Evolutionary conservation across 2,888 invertebrate species (phyloP).

Genomic region (Cephus pygmeus): DNA sequence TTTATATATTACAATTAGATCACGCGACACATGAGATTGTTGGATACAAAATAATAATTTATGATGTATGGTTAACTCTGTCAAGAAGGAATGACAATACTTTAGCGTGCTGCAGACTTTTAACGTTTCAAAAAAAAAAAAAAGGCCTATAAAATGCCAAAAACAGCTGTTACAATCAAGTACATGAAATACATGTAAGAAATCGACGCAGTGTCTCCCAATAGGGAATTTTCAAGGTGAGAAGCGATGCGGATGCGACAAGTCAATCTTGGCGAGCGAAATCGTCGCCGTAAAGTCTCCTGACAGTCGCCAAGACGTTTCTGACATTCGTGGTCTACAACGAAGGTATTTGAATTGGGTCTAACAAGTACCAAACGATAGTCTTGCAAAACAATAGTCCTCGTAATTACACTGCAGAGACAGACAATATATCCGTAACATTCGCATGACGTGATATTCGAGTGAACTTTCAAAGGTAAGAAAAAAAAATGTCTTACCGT

Average conservation of each 20-base stretch:
- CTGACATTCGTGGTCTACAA: not conserved
- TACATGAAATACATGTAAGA: not conserved
- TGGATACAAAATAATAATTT: not conserved
- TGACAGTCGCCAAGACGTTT: not conserved
- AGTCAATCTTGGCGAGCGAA: slow-evolving; percentile 8
- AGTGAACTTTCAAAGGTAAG: not conserved
- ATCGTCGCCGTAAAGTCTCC: not conserved
- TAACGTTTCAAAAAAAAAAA: too few species aligned
- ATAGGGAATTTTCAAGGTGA: slow-evolving; percentile 8
- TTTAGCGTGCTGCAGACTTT: not conserved
- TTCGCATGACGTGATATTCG: not conserved
- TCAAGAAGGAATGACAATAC: not conserved
- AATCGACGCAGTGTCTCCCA: not conserved
- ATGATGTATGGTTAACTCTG: not conserved
- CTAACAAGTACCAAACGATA: not conserved
- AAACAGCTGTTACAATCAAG: not conserved
- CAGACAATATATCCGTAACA: not conserved
- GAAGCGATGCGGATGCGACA: slow-evolving; percentile 14
- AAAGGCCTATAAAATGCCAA: too few species aligned
- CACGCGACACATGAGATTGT: not conserved
- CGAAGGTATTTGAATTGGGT: not conserved
- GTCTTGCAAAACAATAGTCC: not conserved
- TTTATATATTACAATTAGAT: not conserved
- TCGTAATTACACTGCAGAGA: not conserved
- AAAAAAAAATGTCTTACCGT: not conserved